Conservation (phyloP, 2,797 vertebrate species). For the Rhinatrema bivittatum region DNA sequence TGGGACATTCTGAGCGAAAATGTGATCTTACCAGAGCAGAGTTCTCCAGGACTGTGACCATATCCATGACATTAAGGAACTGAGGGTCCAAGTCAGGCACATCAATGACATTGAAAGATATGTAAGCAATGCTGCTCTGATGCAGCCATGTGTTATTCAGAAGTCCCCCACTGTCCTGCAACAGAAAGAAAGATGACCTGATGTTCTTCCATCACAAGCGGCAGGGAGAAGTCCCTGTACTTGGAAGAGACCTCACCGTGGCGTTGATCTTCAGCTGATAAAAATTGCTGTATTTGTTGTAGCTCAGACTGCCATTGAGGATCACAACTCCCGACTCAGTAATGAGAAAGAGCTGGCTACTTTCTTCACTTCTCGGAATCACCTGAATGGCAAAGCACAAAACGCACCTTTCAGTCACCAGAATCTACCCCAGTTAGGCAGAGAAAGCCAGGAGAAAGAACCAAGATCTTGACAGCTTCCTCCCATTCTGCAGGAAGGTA, state of each 20-base stretch:
- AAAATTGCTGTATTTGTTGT: slow-evolving; percentile 58
- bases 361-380: slow-evolving; percentile 36
- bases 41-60: slow-evolving; percentile 51
- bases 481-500: too few relatives aligned
- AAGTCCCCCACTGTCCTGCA: slow-evolving; percentile 65
- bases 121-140: slow-evolving; percentile 31
- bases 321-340: slow-evolving; percentile 45
- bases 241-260: slow-evolving; percentile 72
- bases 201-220: too few relatives aligned
- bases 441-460: too few relatives aligned
- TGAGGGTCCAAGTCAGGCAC: slow-evolving; percentile 68
- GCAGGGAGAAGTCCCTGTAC: too few relatives aligned
- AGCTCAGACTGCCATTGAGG: slow-evolving; percentile 59
- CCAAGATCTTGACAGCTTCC: too few relatives aligned
- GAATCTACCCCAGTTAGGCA: not conserved
- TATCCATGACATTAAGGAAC: slow-evolving; percentile 66
- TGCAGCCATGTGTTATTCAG: accelerated
- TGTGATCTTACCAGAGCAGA: slow-evolving; percentile 55
- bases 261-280: slow-evolving; percentile 75
- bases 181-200: slow-evolving; percentile 5
- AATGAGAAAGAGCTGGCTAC: slow-evolving; percentile 55
- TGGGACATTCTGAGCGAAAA: too few relatives aligned
- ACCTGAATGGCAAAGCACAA: slow-evolving; percentile 47
- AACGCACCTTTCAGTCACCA: not conserved
- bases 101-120: slow-evolving; percentile 67